Evolutionary conservation across 2,797 vertebrate species (phyloP), one percentile per base, ranked within the genome.

Genomic region (Thunnus albacares): DNA sequence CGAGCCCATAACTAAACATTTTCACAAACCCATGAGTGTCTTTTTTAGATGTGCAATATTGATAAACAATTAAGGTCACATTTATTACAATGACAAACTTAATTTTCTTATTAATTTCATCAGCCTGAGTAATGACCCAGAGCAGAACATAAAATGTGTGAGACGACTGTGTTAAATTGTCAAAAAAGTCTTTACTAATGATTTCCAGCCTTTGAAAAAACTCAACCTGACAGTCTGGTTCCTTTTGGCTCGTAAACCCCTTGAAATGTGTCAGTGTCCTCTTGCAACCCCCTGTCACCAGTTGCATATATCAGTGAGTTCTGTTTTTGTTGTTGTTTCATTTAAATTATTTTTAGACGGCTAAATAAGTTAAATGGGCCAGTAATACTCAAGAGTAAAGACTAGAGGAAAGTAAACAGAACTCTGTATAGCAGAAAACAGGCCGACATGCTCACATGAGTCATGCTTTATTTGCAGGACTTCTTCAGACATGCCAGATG

Each of bases 401-500:
- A 47, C 45, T 47, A 17, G 41, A 43, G 13, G 12, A 38, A 38
- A 38, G 38, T 38, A 45, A 45, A 45, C 43, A 45, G 43, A 17
- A 45, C 15, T 45, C 14, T 45, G 13, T 5, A 11, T 4, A 3
- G 43, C 43, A 20, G 62, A 38, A 55, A 73, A 62, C 24, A 71
- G 26, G 62, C 33, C 66, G 38, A 77, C 41, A 55, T 51, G 15
- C 24, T 67, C 13, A 43, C 15, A 1, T 75, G 71, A 84, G 67
- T 82, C 75, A 73, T 59, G 30, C 33, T 28, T 65, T 68, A 85
- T 62, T 93, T 87, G 65, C 90, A 96, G 96, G 87, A 93, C 94
- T 43, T 95, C 96, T 49, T 85, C 94, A 75, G 95, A 95, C 71
- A 86, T 94, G 86, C 95, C 95, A 15, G 95, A 95, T 66, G 88